phyloP scores from a whole-genome alignment of 2,113 vertebrate genomes.

The Tupaia chinensis region DNA sequence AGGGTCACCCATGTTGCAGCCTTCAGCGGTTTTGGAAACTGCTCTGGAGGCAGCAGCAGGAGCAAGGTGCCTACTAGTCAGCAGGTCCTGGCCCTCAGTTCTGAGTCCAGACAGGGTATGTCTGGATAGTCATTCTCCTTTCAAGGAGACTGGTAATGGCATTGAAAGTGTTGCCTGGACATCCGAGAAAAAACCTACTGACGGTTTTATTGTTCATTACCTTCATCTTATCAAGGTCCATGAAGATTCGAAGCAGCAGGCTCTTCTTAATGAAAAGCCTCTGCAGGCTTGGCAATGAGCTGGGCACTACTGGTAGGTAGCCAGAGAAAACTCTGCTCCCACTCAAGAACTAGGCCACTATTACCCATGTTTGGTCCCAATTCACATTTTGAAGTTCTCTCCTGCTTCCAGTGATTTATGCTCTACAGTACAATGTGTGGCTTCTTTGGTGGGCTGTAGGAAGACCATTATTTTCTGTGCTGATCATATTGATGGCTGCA shows the following conservation, averaged over 20 bases:
- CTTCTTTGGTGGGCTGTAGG: neutral
- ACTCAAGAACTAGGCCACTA: neutral
- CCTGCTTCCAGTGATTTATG: neutral
- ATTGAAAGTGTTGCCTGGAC: neutral
- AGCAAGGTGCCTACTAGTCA: neutral
- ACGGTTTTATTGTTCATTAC: neutral
- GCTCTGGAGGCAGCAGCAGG: neutral
- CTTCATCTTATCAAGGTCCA: neutral
- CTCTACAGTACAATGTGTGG: too few relatives aligned
- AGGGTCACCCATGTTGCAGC: neutral
- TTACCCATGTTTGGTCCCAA: conserved; percentile 31
- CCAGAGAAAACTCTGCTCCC: conserved; percentile 29
- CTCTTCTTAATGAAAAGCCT: conserved; percentile 16
- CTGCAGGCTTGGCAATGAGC: neutral
- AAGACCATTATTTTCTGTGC: neutral
- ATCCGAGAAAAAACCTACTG: neutral
- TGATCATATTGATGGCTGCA: conserved; percentile 1
- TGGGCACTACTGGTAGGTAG: neutral
- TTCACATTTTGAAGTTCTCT: neutral
- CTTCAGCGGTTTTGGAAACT: conserved; percentile 14
- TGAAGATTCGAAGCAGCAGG: conserved; percentile 17
- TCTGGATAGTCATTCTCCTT: neutral
- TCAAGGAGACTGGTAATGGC: neutral
- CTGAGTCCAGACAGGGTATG: neutral
- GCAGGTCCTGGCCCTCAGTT: neutral